Evolutionary conservation across 2,888 invertebrate species (phyloP), one percentile per base, ranked within the genome.

Genomic region (Dicyrtoma fusca): DNA sequence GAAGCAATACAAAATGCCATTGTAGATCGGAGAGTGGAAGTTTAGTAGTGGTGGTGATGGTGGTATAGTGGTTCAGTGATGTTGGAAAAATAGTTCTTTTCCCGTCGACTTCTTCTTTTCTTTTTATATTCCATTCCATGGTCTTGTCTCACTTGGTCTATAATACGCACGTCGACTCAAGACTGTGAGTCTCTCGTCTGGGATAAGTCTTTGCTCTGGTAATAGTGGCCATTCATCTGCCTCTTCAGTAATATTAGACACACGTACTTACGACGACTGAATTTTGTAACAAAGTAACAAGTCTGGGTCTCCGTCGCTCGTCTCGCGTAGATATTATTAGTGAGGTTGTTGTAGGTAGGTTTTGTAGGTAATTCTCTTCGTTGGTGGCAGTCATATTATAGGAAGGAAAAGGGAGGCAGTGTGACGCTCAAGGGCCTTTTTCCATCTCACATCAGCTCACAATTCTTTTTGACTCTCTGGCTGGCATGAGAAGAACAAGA

Each of bases 331-430:
- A 34, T 34, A 34, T 49, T 49, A 49, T 3, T 49, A 49, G 17
- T 49, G 3, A 4, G 4, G 49, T 17, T 49, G 17, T 49, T 6
- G 19, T 21, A 19, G 17, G 53, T 55, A 21, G 13, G 53, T 55
- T 17, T 21, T 42, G 42, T 25, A n/a, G 14, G 63, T 19, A 64
- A 64, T 64, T 14, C 21, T 47, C 47, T 68, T 68, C 68, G 68
- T 68, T 68, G 68, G 68, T 68, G 68, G 68, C 57, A 68, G 68
- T 23, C 11, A 55, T n/a, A n/a, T n/a, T n/a, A 17, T 21, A 49
- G 63, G 47, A 26, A 47, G 51, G 26, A 51, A 42, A 42, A 61
- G 61, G 17, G 19, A 61, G 44, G 25, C 44, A 55, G 59, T 23
- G 59, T 61, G 61, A 17, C 21, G 44, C 61, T 61, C 44, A 21